phyloP scores from a whole-genome alignment of 1,140 invertebrate species.

The Branchinecta lindahli region DNA sequence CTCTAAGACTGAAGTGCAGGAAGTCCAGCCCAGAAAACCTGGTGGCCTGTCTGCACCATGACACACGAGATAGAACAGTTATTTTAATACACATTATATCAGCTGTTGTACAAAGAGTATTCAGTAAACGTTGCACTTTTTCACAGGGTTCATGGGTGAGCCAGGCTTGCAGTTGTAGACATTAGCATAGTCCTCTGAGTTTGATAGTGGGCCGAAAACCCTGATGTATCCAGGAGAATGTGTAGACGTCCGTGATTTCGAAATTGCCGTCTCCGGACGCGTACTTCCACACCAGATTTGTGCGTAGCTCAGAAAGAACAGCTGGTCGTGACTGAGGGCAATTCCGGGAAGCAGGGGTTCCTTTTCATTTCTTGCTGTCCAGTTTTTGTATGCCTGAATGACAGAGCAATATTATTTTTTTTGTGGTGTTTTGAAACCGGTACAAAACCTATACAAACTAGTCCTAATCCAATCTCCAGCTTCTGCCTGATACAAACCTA shows the following conservation, averaged over 20 bases:
- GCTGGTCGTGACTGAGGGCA: conserved; percentile 65
- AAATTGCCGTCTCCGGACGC: conserved; percentile 85
- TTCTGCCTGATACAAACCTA: no score
- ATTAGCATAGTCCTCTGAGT: conserved; percentile 72
- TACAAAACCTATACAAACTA: no score
- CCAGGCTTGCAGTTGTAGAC: conserved; percentile 62
- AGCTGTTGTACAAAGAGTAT: background rate
- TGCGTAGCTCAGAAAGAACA: conserved; percentile 79
- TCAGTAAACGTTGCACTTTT: conserved; percentile 90
- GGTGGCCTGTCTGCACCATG: no score
- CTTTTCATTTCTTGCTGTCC: conserved; percentile 50
- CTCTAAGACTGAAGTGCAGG: no score
- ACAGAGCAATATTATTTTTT: conserved; percentile 18
- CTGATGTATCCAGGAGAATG: conserved; percentile 86
- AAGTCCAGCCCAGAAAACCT: no score
- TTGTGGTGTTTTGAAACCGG: no score
- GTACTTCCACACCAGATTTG: conserved; percentile 96
- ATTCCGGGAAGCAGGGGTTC: conserved; percentile 58
- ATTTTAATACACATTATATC: background rate
- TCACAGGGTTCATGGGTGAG: conserved; percentile 71
- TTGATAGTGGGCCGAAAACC: conserved; percentile 78
- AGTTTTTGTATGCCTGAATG: conserved; percentile 55
- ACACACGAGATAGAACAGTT: no score
- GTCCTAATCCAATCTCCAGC: no score
- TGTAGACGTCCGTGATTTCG: conserved; percentile 82